A percentile compares a stretch with the other conserved stretches of the same genome.
phyloP scores from a whole-genome alignment of 2,888 invertebrate genomes.

The Nasonovia ribisnigri region DNA sequence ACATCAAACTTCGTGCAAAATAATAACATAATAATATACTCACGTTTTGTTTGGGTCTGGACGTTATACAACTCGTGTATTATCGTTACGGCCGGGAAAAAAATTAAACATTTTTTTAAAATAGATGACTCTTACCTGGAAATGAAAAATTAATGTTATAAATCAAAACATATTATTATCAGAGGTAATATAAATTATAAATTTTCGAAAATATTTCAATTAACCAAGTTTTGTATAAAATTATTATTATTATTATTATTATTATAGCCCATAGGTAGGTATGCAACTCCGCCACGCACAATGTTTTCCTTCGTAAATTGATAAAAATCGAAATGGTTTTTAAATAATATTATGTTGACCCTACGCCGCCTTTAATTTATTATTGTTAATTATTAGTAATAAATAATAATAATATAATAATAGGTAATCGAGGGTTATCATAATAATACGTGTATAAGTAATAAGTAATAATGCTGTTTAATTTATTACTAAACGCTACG shows the following conservation, averaged over 20 bases:
- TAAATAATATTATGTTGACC: not conserved
- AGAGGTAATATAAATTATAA: not conserved
- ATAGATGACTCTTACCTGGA: constrained; percentile 47
- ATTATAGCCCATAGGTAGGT: not conserved
- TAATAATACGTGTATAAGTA: not conserved
- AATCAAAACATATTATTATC: not conserved
- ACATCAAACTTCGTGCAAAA: not conserved
- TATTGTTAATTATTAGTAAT: constrained; percentile 15
- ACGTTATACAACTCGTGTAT: not conserved
- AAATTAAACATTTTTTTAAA: not conserved
- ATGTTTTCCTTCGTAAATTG: not conserved
- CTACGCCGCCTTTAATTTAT: constrained; percentile 4
- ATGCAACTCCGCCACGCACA: not conserved
- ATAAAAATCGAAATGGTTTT: constrained; percentile 18
- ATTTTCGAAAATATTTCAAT: not conserved
- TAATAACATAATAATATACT: not conserved
- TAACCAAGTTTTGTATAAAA: not conserved
- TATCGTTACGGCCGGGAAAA: not conserved
- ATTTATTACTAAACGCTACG: not conserved
- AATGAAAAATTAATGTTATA: not conserved
- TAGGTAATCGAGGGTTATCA: not conserved
- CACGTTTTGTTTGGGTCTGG: not conserved
- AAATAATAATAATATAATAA: not conserved
- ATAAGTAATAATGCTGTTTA: not conserved
- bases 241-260: not conserved